Conservation (phyloP, 64 coral and sea anemone species). For the Montipora foliosa region DNA sequence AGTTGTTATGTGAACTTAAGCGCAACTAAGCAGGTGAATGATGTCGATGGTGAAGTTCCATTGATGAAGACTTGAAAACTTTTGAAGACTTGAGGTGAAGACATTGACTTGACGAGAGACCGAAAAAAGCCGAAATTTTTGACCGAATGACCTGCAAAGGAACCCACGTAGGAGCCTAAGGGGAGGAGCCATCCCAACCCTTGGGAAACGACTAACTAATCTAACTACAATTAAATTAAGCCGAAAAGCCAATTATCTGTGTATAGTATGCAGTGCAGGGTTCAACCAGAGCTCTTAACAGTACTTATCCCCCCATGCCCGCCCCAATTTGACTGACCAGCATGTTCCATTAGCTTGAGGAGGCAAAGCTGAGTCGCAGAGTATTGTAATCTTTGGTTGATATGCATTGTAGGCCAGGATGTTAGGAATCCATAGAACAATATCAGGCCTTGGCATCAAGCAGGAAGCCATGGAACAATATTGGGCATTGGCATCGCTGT, state of each 20-base stretch:
- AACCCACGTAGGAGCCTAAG: not conserved
- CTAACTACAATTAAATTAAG: not conserved
- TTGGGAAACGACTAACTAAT: not conserved
- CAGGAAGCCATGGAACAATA: not conserved
- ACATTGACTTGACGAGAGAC: not conserved
- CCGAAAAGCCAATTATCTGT: not conserved
- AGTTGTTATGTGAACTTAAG: not conserved
- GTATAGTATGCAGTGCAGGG: not conserved
- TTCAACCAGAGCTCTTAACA: not conserved
- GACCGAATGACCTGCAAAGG: not conserved
- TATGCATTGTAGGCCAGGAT: accelerated
- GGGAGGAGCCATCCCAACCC: not conserved
- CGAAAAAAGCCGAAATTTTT: not conserved
- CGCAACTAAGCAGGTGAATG: not conserved
- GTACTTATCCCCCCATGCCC: not conserved
- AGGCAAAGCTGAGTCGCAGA: not conserved
- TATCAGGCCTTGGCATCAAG: too few relatives aligned
- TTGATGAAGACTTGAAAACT: not conserved
- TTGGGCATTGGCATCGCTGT: too few relatives aligned
- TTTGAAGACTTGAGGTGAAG: not conserved
- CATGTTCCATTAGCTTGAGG: not conserved
- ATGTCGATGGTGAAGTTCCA: not conserved
- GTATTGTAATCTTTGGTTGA: accelerated
- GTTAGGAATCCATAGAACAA: not conserved
- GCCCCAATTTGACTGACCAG: not conserved